Conservation (phyloP, 2,113 vertebrate species). For the Centropristis striata region DNA sequence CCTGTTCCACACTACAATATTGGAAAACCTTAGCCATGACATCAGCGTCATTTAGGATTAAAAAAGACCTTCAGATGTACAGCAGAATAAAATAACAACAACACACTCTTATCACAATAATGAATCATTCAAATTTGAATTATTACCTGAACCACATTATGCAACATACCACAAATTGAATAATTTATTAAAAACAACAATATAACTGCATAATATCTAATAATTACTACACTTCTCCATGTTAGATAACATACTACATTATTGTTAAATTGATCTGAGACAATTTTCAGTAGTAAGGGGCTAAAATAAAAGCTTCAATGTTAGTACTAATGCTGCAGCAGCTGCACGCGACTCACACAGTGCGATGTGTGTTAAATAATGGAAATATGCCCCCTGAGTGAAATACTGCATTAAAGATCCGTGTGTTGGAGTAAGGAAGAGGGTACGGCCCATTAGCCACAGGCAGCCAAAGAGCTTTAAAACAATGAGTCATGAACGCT, state of each 20-base stretch:
- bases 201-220: not conserved
- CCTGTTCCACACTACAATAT: not conserved
- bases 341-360: not conserved
- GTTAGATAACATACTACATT: not conserved
- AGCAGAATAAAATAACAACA: not conserved
- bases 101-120: not conserved
- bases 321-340: slow-evolving; percentile 17
- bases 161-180: not conserved
- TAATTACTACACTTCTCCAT: not conserved
- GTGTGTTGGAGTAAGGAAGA: slow-evolving; percentile 52
- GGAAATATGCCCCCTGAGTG: slow-evolving; percentile 49
- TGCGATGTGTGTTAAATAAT: slow-evolving; percentile 62
- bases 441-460: slow-evolving; percentile 66
- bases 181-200: not conserved
- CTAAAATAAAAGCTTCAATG: not conserved
- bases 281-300: not conserved
- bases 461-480: slow-evolving; percentile 22
- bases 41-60: not conserved
- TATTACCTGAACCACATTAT: not conserved
- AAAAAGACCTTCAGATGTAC: not conserved
- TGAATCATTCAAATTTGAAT: not conserved
- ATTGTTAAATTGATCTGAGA: not conserved
- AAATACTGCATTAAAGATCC: slow-evolving; percentile 63
- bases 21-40: not conserved
- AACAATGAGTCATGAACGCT: slow-evolving; percentile 22